phyloP scores from a whole-genome alignment of 2,113 vertebrate species.

The Orthonyx spaldingii region DNA sequence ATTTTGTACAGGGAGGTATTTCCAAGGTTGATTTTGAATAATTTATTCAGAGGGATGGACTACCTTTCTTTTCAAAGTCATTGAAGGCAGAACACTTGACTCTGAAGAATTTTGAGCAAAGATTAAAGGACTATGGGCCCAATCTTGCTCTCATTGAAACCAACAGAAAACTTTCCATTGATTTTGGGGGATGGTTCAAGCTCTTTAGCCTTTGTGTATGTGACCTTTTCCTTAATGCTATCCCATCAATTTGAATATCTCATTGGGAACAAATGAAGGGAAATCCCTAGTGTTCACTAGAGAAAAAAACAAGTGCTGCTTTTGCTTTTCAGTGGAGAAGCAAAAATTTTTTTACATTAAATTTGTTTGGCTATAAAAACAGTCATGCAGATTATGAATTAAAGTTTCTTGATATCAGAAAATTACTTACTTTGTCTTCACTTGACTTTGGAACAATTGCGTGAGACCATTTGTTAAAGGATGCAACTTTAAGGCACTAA shows the following conservation, averaged over 20 bases:
- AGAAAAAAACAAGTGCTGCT: neutral
- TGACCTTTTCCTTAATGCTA: neutral
- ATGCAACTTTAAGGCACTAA: neutral
- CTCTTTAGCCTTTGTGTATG: neutral
- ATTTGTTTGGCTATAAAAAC: neutral
- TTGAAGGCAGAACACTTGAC: neutral
- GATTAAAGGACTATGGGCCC: neutral
- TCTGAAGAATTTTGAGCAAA: neutral
- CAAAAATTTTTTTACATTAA: neutral
- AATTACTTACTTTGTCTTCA: neutral
- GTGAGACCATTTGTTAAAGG: neutral
- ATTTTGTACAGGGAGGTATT: neutral
- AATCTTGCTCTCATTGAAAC: neutral
- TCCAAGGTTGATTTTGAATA: constrained; percentile 40
- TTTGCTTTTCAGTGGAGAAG: neutral
- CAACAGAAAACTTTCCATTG: neutral
- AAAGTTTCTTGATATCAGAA: neutral
- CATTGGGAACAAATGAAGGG: neutral
- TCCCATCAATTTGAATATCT: neutral
- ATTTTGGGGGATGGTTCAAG: neutral
- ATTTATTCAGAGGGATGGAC: constrained; percentile 1
- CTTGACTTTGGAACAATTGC: neutral
- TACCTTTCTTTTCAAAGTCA: neutral
- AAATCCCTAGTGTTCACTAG: neutral
- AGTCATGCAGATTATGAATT: neutral